Percentiles rank a stretch among this genome's conserved stretches.
These are phyloP conservation scores for Melanotaenia boesemani DNA, from an alignment of 2,797 vertebrate species.

Conservation along the genomic window DNA sequence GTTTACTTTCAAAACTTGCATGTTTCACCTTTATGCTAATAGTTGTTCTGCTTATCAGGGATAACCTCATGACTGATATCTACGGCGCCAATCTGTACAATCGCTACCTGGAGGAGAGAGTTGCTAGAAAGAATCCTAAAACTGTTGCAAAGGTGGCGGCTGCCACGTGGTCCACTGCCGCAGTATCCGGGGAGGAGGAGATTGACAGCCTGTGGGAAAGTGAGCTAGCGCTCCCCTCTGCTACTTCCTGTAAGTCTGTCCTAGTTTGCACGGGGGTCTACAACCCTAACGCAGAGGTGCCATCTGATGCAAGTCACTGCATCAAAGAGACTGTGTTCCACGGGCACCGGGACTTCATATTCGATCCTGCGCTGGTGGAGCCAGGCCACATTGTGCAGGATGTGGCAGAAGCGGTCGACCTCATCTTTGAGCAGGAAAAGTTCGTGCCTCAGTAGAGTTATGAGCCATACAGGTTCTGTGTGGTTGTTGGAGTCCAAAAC, in stretches of 20 bases:
- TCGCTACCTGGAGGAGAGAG: conserved; percentile 86
- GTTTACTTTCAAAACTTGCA: background rate
- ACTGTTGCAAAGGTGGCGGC: conserved; percentile 74
- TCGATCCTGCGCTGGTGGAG: conserved; percentile 87
- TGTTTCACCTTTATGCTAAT: conserved; percentile 33
- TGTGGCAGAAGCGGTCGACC: conserved; percentile 88
- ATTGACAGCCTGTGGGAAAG: conserved; percentile 79
- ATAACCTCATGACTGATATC: conserved; percentile 95
- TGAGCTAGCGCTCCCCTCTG: conserved; percentile 83
- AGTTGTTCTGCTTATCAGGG: conserved; percentile 71
- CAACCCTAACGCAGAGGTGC: conserved; percentile 81
- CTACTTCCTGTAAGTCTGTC: conserved; percentile 88
- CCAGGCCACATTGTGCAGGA: conserved; percentile 87
- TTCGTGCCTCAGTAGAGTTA: conserved; percentile 77
- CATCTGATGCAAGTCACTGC: conserved; percentile 73
- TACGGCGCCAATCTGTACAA: conserved; percentile 95
- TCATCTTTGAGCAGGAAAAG: conserved; percentile 90
- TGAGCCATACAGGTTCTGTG: background rate
- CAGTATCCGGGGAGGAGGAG: conserved; percentile 79
- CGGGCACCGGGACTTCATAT: conserved; percentile 91
- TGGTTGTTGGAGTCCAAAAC: background rate
- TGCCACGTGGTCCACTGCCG: conserved; percentile 64
- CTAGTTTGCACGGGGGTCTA: conserved; percentile 94
- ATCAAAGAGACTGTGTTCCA: conserved; percentile 87
- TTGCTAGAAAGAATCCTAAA: conserved; percentile 71